Percentiles rank a stretch among this genome's conserved stretches.
Conservation (phyloP, 2,888 invertebrate genomes). For the Adelognathus sp. region DNA sequence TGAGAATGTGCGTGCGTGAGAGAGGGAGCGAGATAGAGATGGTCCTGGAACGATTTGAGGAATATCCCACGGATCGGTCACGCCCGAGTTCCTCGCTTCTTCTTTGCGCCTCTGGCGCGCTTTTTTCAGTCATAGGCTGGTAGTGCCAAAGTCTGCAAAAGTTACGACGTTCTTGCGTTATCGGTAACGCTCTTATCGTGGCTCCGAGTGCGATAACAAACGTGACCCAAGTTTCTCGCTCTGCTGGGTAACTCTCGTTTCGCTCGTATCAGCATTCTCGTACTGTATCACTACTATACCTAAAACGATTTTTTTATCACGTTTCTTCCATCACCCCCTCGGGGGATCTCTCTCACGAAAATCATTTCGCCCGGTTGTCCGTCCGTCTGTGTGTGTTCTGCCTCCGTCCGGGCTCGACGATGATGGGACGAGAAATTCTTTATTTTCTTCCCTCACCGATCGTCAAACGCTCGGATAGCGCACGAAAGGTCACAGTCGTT, state of each 20-base stretch:
- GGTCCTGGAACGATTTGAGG: slow-evolving; percentile 30
- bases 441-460: slow-evolving; percentile 26
- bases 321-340: neutral
- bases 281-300: neutral
- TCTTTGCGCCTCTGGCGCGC: neutral
- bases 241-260: neutral
- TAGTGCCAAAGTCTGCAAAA: neutral
- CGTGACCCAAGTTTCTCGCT: slow-evolving; percentile 12
- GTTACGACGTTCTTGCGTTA: slow-evolving; percentile 29
- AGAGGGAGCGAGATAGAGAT: slow-evolving; percentile 1
- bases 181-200: slow-evolving; percentile 9
- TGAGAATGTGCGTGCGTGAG: too few relatives aligned
- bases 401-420: neutral
- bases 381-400: neutral
- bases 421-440: slow-evolving; percentile 33
- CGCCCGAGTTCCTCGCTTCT: slow-evolving; percentile 25
- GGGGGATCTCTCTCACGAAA: slow-evolving; percentile 1
- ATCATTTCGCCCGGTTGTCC: neutral
- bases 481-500: neutral
- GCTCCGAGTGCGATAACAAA: slow-evolving; percentile 3
- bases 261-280: neutral
- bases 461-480: neutral
- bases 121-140: neutral
- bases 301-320: neutral
- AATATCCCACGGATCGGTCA: slow-evolving; percentile 51